phyloP scores from a whole-genome alignment of 2,888 invertebrate genomes.

The Torymus tubicola region DNA sequence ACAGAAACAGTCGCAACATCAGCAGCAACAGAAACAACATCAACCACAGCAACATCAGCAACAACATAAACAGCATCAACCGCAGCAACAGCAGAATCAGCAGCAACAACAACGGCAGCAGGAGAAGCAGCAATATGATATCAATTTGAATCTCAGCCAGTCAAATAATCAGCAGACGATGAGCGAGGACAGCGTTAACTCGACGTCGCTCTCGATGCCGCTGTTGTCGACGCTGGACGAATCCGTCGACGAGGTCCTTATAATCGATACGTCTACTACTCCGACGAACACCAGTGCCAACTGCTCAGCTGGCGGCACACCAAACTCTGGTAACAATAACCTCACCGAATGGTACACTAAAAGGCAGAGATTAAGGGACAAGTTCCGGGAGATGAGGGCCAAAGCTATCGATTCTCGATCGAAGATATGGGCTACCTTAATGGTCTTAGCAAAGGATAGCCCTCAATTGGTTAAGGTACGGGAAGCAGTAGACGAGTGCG shows the following conservation, averaged over 20 bases:
- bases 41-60: no score
- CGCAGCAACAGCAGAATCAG: no score
- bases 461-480: conserved; percentile 59
- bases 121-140: no score
- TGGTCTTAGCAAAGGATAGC: conserved; percentile 49
- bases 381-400: conserved; percentile 60
- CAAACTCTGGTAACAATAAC: neutral
- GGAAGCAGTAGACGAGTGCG: conserved; percentile 66
- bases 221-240: neutral
- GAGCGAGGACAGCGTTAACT: no score
- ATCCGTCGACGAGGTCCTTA: neutral
- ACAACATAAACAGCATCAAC: no score
- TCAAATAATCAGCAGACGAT: no score
- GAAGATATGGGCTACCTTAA: conserved; percentile 58
- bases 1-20: no score
- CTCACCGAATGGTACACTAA: conserved; percentile 7
- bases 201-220: neutral
- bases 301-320: no score
- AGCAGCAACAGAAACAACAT: no score
- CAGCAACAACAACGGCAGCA: no score
- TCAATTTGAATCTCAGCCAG: no score
- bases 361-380: conserved; percentile 27
- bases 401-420: conserved; percentile 63
- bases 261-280: neutral
- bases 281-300: no score